Base-by-base conservation (phyloP, 2,113 vertebrate genomes). In the Melanostigma gelatinosum region DNA sequence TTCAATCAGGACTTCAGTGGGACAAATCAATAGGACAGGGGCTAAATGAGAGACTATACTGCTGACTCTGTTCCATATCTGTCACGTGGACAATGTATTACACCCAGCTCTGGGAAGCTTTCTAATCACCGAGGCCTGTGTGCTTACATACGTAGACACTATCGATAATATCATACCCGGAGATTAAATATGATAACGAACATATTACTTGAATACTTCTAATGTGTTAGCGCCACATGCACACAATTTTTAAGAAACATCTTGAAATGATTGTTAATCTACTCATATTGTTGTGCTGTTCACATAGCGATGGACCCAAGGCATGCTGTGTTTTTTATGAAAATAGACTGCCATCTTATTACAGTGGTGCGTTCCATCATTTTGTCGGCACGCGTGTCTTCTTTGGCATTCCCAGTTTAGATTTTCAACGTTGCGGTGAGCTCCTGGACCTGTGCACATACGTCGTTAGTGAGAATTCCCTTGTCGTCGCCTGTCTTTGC, bases 1-100 rank as follows among this genome's bases (percentile, higher is more conserved):
- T 92, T 91, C 83, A 88, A 88, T 92, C 90, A 85, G 75, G 82
- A 77, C 78, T 87, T 85, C 75, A 84, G 84, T 80, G 62, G 82
- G 76, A 78, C 84, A 86, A 87, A 93, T 93, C 89, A 88, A 92
- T 91, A 85, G 58, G 83, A 90, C 79, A 54, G 60, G 46, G 60
- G 79, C 84, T 81, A 82, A 92, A 90, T 88, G 88, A 79, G 62
- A 67, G 62, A 62, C 72, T 38, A 69, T 77, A 87, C 79, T 73
- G 80, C 88, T 86, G 85, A 88, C 84, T 88, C 63, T 64, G 76
- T 76, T 77, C 75, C 54, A 77, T 83, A 84, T 89, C 77, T 79
- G 79, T 82, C 82, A 73, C 60, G 29, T 67, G 79, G 61, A 32
- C 42, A 3, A 72, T 68, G 76, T 34, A 74, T 83, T 77, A 79